These are phyloP conservation scores for Microplitis mediator DNA, from an alignment of 1,140 invertebrate species.

Conservation along the genomic window DNA sequence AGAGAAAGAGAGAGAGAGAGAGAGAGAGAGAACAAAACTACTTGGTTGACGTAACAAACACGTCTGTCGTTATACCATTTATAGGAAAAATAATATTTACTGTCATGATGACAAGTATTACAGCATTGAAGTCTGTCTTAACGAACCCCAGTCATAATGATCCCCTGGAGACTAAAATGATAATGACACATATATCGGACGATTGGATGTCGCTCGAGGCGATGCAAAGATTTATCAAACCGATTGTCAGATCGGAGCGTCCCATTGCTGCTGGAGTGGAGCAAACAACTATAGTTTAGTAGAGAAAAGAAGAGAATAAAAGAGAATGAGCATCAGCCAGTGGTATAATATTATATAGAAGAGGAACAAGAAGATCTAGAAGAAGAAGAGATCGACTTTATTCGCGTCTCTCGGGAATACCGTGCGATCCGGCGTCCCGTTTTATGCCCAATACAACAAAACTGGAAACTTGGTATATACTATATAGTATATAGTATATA, in stretches of 20 bases:
- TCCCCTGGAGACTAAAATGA: background rate
- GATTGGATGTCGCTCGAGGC: background rate
- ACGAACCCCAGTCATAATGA: background rate
- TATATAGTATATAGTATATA: no score
- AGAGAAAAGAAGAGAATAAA: no score
- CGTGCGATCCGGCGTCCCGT: constrained; percentile 2
- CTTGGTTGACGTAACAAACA: background rate
- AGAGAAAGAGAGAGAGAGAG: no score
- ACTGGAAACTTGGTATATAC: no score
- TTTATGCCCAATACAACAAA: background rate
- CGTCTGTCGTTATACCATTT: background rate
- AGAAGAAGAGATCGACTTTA: background rate
- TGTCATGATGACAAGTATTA: background rate
- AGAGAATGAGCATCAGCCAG: no score
- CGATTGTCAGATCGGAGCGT: background rate
- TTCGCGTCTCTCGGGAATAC: background rate
- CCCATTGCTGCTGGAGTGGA: no score
- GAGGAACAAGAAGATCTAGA: no score
- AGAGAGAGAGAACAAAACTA: no score
- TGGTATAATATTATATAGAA: no score
- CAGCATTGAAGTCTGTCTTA: background rate
- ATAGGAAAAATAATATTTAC: background rate
- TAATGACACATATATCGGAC: constrained; percentile 7
- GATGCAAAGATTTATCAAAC: background rate
- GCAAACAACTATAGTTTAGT: no score